Conservation (phyloP, 1,140 invertebrate species). For the Drosophila ercepeae region DNA sequence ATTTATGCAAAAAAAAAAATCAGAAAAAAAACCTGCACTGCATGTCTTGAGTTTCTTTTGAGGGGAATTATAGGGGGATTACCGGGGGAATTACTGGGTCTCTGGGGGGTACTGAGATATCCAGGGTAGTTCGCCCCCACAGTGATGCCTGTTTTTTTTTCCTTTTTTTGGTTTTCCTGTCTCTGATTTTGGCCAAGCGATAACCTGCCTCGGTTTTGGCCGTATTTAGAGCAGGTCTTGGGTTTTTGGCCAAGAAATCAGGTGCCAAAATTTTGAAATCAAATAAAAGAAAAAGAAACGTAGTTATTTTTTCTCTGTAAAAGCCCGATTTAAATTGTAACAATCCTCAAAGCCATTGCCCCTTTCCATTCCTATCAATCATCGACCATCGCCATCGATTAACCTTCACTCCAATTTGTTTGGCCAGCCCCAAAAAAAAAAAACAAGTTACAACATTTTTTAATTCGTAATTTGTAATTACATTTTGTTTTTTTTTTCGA, state of each 20-base stretch:
- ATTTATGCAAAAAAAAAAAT: conserved; percentile 19
- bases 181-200: conserved; percentile 50
- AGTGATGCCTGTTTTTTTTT: conserved; percentile 31
- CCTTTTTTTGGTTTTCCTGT: conserved; percentile 23
- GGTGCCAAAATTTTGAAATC: conserved; percentile 6
- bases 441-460: conserved; percentile 6
- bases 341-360: conserved; percentile 1
- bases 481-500: conserved; percentile 11
- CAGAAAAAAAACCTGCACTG: conserved; percentile 43
- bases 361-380: conserved; percentile 44
- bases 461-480: conserved; percentile 1
- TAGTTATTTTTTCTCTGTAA: no score
- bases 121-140: conserved; percentile 38
- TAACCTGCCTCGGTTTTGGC: conserved; percentile 55
- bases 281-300: no score
- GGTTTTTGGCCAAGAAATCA: conserved; percentile 13
- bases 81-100: no score
- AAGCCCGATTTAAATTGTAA: background rate
- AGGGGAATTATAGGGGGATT: no score
- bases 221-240: conserved; percentile 4
- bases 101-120: background rate
- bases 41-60: no score
- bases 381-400: conserved; percentile 37
- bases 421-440: conserved; percentile 5
- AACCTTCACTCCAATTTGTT: conserved; percentile 40